Conservation (phyloP, 2,888 invertebrate species). For the Andrena bucephala region DNA sequence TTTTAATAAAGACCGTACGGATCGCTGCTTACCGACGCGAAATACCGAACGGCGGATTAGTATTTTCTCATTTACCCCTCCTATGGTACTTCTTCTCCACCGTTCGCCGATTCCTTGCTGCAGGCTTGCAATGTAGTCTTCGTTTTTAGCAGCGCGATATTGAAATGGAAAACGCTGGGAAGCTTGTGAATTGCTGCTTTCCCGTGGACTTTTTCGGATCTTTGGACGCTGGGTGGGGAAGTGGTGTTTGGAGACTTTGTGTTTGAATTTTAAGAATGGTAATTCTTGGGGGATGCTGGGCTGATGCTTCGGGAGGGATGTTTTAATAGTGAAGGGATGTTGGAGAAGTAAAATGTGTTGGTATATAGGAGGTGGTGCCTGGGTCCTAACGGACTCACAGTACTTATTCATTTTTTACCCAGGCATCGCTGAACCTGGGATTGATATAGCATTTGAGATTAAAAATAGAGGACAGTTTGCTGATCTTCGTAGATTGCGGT, state of each 20-base stretch:
- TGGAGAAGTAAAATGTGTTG: too few species aligned
- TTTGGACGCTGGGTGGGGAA: background rate
- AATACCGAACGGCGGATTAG: background rate
- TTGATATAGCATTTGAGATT: background rate
- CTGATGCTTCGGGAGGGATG: background rate
- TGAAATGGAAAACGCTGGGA: conserved; percentile 6
- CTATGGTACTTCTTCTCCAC: background rate
- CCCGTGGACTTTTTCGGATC: background rate
- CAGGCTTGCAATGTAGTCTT: background rate
- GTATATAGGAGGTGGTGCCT: too few species aligned
- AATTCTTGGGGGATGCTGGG: background rate
- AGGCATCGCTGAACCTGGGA: too few species aligned
- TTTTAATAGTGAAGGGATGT: background rate
- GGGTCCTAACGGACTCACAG: too few species aligned
- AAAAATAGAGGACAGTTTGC: background rate
- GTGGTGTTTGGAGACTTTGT: background rate
- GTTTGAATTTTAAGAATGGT: background rate
- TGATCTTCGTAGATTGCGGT: background rate
- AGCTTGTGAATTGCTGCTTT: background rate
- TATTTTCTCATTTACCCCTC: background rate
- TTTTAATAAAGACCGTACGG: conserved; percentile 65
- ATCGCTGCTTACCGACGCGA: conserved; percentile 28
- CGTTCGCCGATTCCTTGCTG: background rate
- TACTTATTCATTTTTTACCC: too few species aligned
- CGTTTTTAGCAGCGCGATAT: background rate